Conservation (phyloP, 2,888 invertebrate genomes). For the Mantis religiosa region DNA sequence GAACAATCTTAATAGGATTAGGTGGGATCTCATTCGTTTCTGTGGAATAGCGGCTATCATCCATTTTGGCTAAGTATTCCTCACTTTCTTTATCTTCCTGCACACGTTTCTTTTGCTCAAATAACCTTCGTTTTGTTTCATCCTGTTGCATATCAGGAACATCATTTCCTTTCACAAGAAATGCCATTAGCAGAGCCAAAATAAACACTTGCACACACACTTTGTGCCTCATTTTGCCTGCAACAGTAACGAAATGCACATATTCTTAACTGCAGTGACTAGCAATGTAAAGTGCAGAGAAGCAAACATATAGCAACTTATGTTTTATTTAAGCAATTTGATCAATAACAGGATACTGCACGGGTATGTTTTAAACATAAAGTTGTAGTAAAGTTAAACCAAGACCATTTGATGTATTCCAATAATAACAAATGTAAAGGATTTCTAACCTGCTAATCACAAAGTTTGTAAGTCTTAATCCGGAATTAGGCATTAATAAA, state of each 20-base stretch:
- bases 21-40: neutral
- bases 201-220: neutral
- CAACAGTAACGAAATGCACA: neutral
- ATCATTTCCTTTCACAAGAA: neutral
- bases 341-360: neutral
- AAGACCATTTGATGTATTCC: neutral
- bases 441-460: neutral
- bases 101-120: neutral
- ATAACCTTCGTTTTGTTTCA: neutral
- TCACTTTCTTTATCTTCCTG: neutral
- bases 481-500: neutral
- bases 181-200: neutral
- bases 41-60: neutral
- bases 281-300: neutral
- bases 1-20: slow-evolving; percentile 31
- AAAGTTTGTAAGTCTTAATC: neutral
- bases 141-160: neutral
- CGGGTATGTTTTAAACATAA: neutral
- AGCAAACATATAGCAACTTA: neutral
- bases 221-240: slow-evolving; percentile 30
- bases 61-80: neutral
- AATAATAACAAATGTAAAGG: neutral
- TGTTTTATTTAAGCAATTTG: neutral
- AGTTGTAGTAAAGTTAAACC: neutral
- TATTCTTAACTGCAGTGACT: neutral